Evolutionary conservation across 2,888 invertebrate species (phyloP).

Genomic region (Lutraria lutraria): DNA sequence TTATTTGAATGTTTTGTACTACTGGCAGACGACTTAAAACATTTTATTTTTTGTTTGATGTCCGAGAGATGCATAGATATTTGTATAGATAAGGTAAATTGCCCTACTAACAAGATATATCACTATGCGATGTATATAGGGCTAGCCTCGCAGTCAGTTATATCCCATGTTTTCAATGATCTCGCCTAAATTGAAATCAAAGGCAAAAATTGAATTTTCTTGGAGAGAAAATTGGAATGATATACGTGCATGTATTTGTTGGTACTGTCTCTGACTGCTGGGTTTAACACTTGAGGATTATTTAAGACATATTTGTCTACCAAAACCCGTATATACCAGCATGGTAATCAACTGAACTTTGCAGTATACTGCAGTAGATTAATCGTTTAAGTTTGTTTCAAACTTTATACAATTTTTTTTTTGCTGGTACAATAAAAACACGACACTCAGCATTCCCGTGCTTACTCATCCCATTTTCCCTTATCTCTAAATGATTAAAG

Average conservation of each 20-base stretch:
- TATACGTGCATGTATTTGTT: constrained; percentile 22
- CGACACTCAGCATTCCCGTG: not conserved
- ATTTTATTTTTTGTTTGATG: constrained; percentile 9
- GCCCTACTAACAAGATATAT: not conserved
- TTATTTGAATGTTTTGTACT: not conserved
- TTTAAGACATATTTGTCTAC: constrained; percentile 24
- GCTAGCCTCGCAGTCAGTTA: not conserved
- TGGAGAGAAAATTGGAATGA: not conserved
- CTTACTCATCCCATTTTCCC: not conserved
- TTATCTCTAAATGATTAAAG: constrained; percentile 17
- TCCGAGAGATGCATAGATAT: not conserved
- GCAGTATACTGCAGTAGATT: constrained; percentile 22
- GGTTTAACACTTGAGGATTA: constrained; percentile 16
- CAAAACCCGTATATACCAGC: constrained; percentile 5
- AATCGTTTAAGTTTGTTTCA: constrained; percentile 19
- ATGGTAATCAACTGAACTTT: constrained; percentile 19
- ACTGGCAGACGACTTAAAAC: not conserved
- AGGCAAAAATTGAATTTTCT: constrained; percentile 15
- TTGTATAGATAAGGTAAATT: constrained; percentile 2
- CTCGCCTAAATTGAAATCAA: not conserved
- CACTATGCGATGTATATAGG: not conserved
- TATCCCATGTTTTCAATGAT: not conserved
- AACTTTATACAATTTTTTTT: not conserved
- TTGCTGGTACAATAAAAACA: not conserved
- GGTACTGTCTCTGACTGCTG: not conserved